These are phyloP conservation scores for Tribolium castaneum DNA, from an alignment of 1,140 invertebrate species.

Conservation along the genomic window DNA sequence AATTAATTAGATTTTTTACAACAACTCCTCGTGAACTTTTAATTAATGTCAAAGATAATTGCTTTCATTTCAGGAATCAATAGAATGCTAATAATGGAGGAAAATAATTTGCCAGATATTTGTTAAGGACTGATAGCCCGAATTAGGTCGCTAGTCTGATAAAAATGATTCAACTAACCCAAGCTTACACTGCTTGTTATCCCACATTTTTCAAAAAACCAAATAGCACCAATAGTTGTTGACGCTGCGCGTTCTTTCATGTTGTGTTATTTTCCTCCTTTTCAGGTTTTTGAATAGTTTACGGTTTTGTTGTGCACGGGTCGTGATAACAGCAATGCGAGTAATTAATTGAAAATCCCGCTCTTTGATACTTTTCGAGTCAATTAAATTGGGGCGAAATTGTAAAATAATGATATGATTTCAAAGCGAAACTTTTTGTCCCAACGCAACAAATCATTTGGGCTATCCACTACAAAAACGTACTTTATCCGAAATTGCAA, in stretches of 20 bases:
- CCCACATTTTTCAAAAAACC: background rate
- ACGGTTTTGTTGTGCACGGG: background rate
- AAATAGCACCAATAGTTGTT: background rate
- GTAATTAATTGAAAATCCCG: background rate
- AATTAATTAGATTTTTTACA: slow-evolving; percentile 18
- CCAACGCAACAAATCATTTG: background rate
- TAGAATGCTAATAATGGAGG: slow-evolving; percentile 24
- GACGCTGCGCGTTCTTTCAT: background rate
- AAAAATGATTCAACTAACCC: background rate
- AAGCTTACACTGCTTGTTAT: background rate
- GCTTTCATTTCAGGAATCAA: slow-evolving; percentile 25
- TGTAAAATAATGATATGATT: background rate
- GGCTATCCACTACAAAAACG: background rate
- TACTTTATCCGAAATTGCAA: background rate
- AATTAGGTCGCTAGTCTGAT: background rate
- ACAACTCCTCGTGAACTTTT: slow-evolving; percentile 3
- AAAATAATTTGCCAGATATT: slow-evolving; percentile 30
- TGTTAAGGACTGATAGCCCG: slow-evolving; percentile 4
- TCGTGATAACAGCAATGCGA: background rate
- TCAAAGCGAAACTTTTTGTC: background rate
- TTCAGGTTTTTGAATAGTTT: background rate
- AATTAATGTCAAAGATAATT: slow-evolving; percentile 26
- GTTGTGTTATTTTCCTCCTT: background rate
- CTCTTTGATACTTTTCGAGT: background rate
- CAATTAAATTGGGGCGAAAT: background rate